Evolutionary conservation across 2,113 vertebrate genomes (phyloP), one percentile per base, ranked within the genome.

Genomic region (Maccullochella peelii): DNA sequence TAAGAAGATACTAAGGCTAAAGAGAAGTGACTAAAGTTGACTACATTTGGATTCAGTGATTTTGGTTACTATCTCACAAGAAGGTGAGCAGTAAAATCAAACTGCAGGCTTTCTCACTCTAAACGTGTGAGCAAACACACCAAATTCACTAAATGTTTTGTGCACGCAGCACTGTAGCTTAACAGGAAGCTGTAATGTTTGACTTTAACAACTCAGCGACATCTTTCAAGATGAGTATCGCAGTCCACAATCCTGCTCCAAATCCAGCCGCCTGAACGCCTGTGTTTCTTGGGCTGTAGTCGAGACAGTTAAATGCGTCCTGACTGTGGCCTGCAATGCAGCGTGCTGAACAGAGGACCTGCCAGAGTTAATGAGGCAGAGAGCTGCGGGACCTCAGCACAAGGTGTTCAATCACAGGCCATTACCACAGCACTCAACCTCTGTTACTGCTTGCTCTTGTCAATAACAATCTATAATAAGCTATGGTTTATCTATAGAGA

Each of bases 331-430:
- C 80, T 85, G 91, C 90, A 86, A 86, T 90, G 91, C 90, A 87
- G 85, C 85, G 82, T 42, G 77, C 61, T 49, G 83, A 92, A 86
- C 85, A 49, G 84, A 89, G 78, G 84, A 93, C 83, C 94, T 91
- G 94, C 84, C 91, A 87, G 90, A 91, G 91, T 86, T 94, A 94
- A 94, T 93, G 94, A 93, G 93, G 91, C 94, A 90, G 87, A 81
- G 90, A 91, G 91, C 89, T 89, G 88, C 91, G 54, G 91, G 91
- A 93, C 90, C 80, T 79, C 76, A 72, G 91, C 92, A 86, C 90
- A 83, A 89, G 89, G 92, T 92, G 92, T 94, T 94, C 92, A 94
- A 94, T 94, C 91, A 92, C 92, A 91, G 91, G 82, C 91, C 90
- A 94, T 94, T 94, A 94, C 87, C 83, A 54, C 88, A 75, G 88